Percentiles rank a stretch among this genome's conserved stretches.
These are phyloP conservation scores for Melieria omissa DNA, from an alignment of 2,888 invertebrate species.

Conservation along the genomic window DNA sequence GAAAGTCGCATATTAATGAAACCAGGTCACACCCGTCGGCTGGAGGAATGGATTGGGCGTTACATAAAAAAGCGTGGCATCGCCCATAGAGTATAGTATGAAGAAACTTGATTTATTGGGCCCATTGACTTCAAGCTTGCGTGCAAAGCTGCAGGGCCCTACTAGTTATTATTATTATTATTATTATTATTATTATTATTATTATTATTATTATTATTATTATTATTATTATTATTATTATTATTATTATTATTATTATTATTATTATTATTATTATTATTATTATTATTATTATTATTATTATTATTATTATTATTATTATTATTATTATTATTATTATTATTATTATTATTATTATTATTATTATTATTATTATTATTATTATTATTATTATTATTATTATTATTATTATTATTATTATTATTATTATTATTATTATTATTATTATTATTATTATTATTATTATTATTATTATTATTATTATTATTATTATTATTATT, in stretches of 20 bases:
- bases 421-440: conserved; percentile 4
- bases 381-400: conserved; percentile 4
- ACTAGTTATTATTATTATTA: conserved; percentile 4
- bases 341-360: conserved; percentile 4
- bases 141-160: too few species aligned
- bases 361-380: conserved; percentile 4
- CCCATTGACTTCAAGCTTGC: too few species aligned
- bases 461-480: conserved; percentile 4
- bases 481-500: conserved; percentile 4
- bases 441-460: conserved; percentile 4
- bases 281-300: conserved; percentile 4
- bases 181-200: conserved; percentile 4
- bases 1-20: too few species aligned
- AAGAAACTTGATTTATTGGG: too few species aligned
- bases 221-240: conserved; percentile 4
- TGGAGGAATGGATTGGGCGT: too few species aligned
- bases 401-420: conserved; percentile 4
- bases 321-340: conserved; percentile 4
- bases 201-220: conserved; percentile 4
- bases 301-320: conserved; percentile 4
- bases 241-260: conserved; percentile 4
- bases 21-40: too few species aligned
- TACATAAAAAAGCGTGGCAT: too few species aligned
- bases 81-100: too few species aligned
- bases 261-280: conserved; percentile 4